Evolutionary conservation across 2,888 invertebrate genomes (phyloP).

Genomic region (Drosophila melanosoma): DNA sequence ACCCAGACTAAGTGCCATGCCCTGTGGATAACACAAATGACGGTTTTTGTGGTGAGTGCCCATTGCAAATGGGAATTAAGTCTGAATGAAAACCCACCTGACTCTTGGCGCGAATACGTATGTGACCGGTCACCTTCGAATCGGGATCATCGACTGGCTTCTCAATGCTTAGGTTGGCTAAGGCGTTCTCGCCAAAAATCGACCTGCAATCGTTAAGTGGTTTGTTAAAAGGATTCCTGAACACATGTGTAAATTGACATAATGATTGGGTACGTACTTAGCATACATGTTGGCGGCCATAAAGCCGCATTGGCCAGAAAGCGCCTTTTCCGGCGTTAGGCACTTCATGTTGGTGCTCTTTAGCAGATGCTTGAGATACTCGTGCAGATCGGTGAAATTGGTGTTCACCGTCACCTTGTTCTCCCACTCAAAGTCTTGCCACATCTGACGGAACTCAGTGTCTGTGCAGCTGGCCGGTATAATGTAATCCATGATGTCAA

Average conservation of each 20-base stretch:
- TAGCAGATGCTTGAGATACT: conserved; percentile 96
- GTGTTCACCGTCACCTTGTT: conserved; percentile 99
- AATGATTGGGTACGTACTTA: conserved; percentile 82
- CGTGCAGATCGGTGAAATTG: conserved; percentile 94
- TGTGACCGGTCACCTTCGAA: conserved; percentile 97
- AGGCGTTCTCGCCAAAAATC: conserved; percentile 99
- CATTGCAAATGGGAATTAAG: background rate
- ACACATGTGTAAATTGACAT: too few relatives aligned
- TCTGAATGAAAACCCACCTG: conserved; percentile 88
- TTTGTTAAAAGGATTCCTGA: background rate
- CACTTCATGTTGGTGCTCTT: conserved; percentile 99
- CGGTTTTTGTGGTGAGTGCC: background rate
- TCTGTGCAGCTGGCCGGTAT: conserved; percentile 97
- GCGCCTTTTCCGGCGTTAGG: conserved; percentile 97
- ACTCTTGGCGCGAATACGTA: conserved; percentile 98
- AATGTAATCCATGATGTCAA: conserved; percentile 99
- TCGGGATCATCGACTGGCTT: conserved; percentile 94
- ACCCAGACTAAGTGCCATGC: conserved; percentile 99
- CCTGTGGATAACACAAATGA: conserved; percentile 86
- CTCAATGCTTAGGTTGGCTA: conserved; percentile 99
- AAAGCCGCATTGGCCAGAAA: conserved; percentile 99
- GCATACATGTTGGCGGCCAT: conserved; percentile 99
- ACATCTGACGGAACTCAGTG: conserved; percentile 99
- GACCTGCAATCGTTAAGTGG: conserved; percentile 86
- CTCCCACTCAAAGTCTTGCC: conserved; percentile 99